These are phyloP conservation scores for Micromussa lordhowensis DNA, from an alignment of 92 coral and sea anemone species.

Conservation along the genomic window DNA sequence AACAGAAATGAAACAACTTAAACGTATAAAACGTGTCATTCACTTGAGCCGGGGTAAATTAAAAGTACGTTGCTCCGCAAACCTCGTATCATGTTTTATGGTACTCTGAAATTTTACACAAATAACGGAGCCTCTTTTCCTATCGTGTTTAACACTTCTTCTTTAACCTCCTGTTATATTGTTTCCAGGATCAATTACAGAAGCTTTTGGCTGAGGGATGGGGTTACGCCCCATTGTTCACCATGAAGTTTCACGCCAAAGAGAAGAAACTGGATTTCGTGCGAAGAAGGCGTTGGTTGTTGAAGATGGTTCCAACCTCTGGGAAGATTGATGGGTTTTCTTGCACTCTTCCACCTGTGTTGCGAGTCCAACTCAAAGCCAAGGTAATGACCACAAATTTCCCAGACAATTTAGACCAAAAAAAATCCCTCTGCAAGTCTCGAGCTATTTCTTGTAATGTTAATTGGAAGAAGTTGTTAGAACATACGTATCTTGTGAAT, in stretches of 20 bases:
- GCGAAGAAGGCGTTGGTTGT: constrained; percentile 90
- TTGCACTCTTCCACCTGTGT: constrained; percentile 74
- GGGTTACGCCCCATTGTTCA: constrained; percentile 95
- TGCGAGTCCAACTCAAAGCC: constrained; percentile 77
- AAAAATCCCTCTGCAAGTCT: too few species aligned
- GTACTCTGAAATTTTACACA: background rate
- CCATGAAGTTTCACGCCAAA: constrained; percentile 89
- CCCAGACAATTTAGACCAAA: background rate
- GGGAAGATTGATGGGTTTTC: constrained; percentile 68
- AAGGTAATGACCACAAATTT: constrained; percentile 52
- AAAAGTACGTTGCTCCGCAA: too few species aligned
- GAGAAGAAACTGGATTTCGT: constrained; percentile 96
- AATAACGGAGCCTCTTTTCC: background rate
- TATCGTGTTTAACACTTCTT: background rate
- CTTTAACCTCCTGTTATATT: background rate
- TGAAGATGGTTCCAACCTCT: constrained; percentile 82
- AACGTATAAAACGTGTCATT: too few species aligned
- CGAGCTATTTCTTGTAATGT: background rate
- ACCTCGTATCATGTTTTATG: too few species aligned
- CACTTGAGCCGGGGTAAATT: too few species aligned
- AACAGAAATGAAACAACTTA: background rate
- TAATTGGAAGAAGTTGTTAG: background rate
- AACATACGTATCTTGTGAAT: too few species aligned
- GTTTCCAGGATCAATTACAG: constrained; percentile 72
- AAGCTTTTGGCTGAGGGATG: constrained; percentile 91